Percentiles rank a stretch among this genome's conserved stretches.
Evolutionary conservation across 1,140 invertebrate genomes (phyloP).

Genomic region (Drosophila littoralis): DNA sequence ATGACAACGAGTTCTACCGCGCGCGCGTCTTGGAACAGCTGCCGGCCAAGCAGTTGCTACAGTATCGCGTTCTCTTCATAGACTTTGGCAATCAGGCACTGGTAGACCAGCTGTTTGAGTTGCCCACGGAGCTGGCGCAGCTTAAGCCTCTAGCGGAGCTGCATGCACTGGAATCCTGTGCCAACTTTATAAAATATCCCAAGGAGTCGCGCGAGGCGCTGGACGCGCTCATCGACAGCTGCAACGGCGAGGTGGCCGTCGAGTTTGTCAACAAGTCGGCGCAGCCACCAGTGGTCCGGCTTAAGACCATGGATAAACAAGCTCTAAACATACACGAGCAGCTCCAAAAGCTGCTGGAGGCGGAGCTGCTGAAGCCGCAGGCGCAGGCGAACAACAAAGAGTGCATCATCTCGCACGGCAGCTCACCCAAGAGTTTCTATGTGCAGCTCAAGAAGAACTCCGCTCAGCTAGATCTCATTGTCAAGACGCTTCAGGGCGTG

Average conservation of each 20-base stretch:
- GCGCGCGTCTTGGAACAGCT: constrained; percentile 65
- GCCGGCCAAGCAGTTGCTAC: constrained; percentile 23
- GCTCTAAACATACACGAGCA: constrained; percentile 61
- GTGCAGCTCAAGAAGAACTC: constrained; percentile 88
- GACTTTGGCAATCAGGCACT: constrained; percentile 90
- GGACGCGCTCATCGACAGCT: constrained; percentile 70
- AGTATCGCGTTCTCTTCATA: constrained; percentile 87
- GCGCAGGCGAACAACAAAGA: constrained; percentile 40
- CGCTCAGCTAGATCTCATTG: constrained; percentile 86
- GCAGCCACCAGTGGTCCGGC: constrained; percentile 50
- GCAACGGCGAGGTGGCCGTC: constrained; percentile 72
- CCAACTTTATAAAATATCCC: constrained; percentile 51
- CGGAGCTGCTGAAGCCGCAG: constrained; percentile 33
- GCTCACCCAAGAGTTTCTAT: constrained; percentile 89
- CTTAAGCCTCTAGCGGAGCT: constrained; percentile 87
- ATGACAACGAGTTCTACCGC: constrained; percentile 65
- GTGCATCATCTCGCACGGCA: constrained; percentile 86
- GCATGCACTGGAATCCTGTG: constrained; percentile 85
- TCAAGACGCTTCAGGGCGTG: constrained; percentile 84
- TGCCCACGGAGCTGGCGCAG: constrained; percentile 87
- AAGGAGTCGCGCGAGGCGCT: constrained; percentile 50
- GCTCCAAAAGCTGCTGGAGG: constrained; percentile 57
- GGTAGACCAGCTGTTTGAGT: constrained; percentile 86
- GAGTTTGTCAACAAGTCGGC: constrained; percentile 57
- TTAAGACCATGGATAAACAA: constrained; percentile 52